Conservation (phyloP, 2,888 invertebrate genomes). For the Macrostomum cliftonense region DNA sequence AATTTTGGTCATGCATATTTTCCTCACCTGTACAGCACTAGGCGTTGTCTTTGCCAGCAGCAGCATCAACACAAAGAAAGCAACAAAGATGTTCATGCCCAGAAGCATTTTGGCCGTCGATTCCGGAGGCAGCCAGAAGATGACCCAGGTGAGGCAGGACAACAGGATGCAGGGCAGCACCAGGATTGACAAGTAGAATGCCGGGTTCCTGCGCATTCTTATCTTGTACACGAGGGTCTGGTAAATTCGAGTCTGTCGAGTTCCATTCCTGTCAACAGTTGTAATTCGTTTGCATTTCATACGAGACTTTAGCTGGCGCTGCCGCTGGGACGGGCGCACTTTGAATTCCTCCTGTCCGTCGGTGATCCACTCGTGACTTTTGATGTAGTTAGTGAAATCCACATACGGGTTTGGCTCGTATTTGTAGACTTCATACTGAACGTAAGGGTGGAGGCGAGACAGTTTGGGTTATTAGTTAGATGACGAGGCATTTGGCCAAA, state of each 20-base stretch:
- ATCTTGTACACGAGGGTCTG: too few species aligned
- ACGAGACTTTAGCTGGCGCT: too few species aligned
- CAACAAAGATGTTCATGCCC: conserved; percentile 35
- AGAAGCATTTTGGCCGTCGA: conserved; percentile 36
- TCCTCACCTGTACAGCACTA: conserved; percentile 17
- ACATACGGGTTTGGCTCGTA: conserved; percentile 3
- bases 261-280: too few species aligned
- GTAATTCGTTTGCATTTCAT: too few species aligned
- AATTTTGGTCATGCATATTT: too few species aligned
- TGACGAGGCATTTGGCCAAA: too few species aligned
- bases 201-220: conserved; percentile 3
- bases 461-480: too few species aligned
- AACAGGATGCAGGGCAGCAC: conserved; percentile 37
- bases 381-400: conserved; percentile 23
- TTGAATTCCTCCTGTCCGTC: conserved; percentile 20
- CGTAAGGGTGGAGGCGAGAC: too few species aligned
- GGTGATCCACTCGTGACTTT: conserved; percentile 33
- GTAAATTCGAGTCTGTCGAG: too few species aligned
- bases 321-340: too few species aligned
- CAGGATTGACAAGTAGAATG: conserved; percentile 34
- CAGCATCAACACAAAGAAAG: conserved; percentile 32
- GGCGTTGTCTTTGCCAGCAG: conserved; percentile 33
- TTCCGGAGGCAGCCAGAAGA: conserved; percentile 39
- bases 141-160: conserved; percentile 33
- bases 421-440: too few species aligned